A percentile compares a stretch with the other conserved stretches of the same genome.
Evolutionary conservation across 2,888 invertebrate genomes (phyloP).

Genomic region (Erannis defoliaria): DNA sequence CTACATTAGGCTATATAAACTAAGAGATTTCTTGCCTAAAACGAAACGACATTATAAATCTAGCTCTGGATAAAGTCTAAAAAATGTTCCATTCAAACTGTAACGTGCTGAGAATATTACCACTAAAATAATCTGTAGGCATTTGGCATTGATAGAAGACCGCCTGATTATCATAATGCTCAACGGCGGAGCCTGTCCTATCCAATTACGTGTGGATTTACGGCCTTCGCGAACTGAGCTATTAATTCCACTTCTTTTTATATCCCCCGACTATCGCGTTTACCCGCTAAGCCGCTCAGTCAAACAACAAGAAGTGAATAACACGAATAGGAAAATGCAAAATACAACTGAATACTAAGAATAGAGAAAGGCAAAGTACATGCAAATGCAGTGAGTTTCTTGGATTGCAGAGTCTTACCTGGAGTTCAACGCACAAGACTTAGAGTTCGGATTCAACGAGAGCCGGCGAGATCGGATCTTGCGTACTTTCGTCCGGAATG

Average conservation of each 20-base stretch:
- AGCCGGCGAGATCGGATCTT: constrained; percentile 94
- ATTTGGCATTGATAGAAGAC: constrained; percentile 46
- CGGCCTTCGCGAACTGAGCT: constrained; percentile 50
- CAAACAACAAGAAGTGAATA: constrained; percentile 43
- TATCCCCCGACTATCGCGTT: constrained; percentile 41
- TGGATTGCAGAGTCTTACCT: constrained; percentile 91
- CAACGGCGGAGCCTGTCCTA: constrained; percentile 43
- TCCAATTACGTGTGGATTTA: constrained; percentile 55
- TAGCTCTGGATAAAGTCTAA: constrained; percentile 28
- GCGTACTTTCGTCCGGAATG: constrained; percentile 97
- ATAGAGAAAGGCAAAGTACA: constrained; percentile 61
- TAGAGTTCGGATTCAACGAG: constrained; percentile 97
- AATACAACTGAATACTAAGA: constrained; percentile 47
- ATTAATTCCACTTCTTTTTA: constrained; percentile 51
- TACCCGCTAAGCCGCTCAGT: constrained; percentile 38
- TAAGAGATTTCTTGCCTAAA: constrained; percentile 32
- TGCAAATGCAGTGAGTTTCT: constrained; percentile 63
- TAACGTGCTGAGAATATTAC: constrained; percentile 30
- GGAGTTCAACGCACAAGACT: constrained; percentile 93
- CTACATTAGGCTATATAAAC: constrained; percentile 22
- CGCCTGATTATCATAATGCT: constrained; percentile 47
- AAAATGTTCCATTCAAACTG: constrained; percentile 38
- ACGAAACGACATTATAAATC: constrained; percentile 37
- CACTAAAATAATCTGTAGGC: constrained; percentile 38
- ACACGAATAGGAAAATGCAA: constrained; percentile 53